These are phyloP conservation scores for Chloromyia formosa DNA, from an alignment of 2,888 invertebrate genomes.

Conservation along the genomic window DNA sequence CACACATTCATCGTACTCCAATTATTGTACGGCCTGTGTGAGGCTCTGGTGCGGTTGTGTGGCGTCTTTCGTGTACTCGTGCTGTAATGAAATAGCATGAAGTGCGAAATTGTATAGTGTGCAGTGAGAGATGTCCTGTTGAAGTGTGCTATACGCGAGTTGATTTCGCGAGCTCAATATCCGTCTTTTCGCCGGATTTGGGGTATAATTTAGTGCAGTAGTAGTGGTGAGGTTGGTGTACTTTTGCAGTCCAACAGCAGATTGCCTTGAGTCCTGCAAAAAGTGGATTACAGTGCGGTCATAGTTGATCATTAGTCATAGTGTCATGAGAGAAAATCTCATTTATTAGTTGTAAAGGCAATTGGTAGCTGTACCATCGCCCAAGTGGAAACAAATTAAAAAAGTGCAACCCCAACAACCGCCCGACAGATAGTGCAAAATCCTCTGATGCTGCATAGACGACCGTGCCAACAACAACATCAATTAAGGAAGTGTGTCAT, in stretches of 20 bases:
- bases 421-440: conserved; percentile 14
- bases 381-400: not conserved
- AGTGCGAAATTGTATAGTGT: conserved; percentile 38
- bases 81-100: not conserved
- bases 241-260: conserved; percentile 40
- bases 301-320: conserved; percentile 12
- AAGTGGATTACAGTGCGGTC: conserved; percentile 6
- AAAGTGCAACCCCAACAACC: not conserved
- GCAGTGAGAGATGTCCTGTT: conserved; percentile 24
- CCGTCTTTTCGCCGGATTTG: conserved; percentile 9
- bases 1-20: not conserved
- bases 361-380: not conserved
- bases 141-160: conserved; percentile 39
- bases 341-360: not conserved
- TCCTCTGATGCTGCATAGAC: not conserved
- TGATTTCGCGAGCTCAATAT: conserved; percentile 40
- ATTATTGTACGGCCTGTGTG: not conserved
- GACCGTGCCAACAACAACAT: not conserved
- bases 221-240: conserved; percentile 50
- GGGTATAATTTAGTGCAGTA: conserved; percentile 37
- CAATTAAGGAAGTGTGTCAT: conserved; percentile 42
- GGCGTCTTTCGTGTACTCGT: not conserved
- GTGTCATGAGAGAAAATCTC: not conserved
- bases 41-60: not conserved
- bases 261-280: conserved; percentile 9